Conservation (phyloP, 1,140 invertebrate genomes). For the Steinernema khuongi region DNA sequence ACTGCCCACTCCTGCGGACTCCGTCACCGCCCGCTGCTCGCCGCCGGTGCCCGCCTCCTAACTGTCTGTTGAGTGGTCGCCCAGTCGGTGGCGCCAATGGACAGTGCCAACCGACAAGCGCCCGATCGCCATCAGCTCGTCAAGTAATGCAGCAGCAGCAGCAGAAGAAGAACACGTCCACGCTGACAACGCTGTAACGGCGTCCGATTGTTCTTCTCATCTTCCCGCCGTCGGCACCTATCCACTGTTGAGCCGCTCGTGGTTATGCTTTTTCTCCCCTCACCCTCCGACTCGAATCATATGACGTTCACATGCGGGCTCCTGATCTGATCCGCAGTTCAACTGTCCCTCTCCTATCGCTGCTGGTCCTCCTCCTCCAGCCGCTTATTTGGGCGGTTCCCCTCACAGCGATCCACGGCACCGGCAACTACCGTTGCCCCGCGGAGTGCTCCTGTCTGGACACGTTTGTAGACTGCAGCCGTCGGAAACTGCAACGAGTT, state of each 20-base stretch:
- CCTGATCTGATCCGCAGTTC: neutral
- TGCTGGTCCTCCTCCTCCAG: neutral
- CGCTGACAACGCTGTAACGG: neutral
- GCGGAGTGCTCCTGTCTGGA: too few species aligned
- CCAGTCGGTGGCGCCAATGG: neutral
- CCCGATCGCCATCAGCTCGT: neutral
- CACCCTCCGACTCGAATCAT: neutral
- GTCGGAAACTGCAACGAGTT: neutral
- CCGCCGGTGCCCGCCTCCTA: neutral
- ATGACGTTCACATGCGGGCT: slow-evolving; percentile 9
- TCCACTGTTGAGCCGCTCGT: neutral
- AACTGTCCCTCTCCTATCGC: neutral
- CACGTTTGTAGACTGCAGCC: too few species aligned
- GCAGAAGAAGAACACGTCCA: neutral
- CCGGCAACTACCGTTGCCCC: slow-evolving; percentile 13
- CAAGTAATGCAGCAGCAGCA: neutral
- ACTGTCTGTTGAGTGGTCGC: slow-evolving; percentile 2
- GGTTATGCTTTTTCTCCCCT: neutral
- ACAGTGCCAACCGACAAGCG: slow-evolving; percentile 12
- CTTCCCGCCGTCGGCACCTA: neutral
- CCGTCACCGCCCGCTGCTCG: neutral
- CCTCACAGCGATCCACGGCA: neutral
- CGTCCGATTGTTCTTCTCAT: neutral
- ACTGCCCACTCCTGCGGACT: neutral
- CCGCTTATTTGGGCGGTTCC: neutral